Evolutionary conservation across 1,140 invertebrate species (phyloP).

Genomic region (Aphaenogaster ashmeadi): DNA sequence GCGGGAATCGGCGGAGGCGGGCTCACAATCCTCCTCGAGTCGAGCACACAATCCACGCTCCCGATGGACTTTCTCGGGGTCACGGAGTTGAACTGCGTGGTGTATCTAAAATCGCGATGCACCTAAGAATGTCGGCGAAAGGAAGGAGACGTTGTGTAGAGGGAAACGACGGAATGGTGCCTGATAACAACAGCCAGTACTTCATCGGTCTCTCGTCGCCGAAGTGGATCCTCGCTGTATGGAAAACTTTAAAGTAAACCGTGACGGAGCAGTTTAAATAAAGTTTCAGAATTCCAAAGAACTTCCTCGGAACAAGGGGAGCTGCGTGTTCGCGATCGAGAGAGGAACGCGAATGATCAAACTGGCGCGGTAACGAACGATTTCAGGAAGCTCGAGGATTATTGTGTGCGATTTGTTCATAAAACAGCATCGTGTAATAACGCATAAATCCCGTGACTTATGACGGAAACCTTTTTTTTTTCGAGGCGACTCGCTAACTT

Average conservation of each 20-base stretch:
- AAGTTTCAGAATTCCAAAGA: not conserved
- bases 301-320: not conserved
- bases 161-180: conserved; percentile 32
- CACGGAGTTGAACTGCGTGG: conserved; percentile 29
- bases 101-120: conserved; percentile 15
- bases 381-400: not conserved
- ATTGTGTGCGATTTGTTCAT: not conserved
- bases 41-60: conserved; percentile 33
- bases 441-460: not conserved
- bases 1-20: not conserved
- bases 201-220: not conserved
- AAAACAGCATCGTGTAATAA: not conserved
- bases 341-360: not conserved
- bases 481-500: not conserved
- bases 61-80: conserved; percentile 17
- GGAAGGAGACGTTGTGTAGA: conserved; percentile 25
- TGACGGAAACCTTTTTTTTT: not conserved
- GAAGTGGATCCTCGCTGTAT: not conserved
- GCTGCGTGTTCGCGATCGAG: not conserved
- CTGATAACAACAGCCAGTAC: conserved; percentile 53
- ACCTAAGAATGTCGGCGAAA: conserved; percentile 18
- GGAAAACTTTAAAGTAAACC: conserved; percentile 23
- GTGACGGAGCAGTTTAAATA: not conserved
- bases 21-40: conserved; percentile 18
- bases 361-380: not conserved